Percentiles rank a stretch among this genome's conserved stretches.
Evolutionary conservation across 2,888 invertebrate species (phyloP).

Genomic region (Cephus nigrinus): DNA sequence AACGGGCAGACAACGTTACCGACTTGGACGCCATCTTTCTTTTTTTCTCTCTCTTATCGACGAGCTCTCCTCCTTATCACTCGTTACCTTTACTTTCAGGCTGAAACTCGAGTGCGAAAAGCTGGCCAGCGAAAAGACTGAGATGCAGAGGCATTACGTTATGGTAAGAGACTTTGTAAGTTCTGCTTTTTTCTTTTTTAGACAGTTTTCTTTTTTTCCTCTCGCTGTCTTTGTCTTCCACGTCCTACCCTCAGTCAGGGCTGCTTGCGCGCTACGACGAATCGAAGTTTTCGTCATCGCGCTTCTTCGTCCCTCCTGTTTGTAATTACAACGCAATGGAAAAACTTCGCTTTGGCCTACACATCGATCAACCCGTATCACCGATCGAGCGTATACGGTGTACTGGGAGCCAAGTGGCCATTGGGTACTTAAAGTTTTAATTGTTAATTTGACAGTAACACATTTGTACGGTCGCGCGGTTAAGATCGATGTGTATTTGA

Average conservation of each 20-base stretch:
- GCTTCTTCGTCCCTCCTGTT: not conserved
- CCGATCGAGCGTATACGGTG: not conserved
- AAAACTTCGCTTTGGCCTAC: not conserved
- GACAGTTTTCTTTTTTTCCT: no score
- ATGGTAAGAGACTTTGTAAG: slow-evolving; percentile 80
- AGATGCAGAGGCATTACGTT: slow-evolving; percentile 99
- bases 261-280: not conserved
- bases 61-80: slow-evolving; percentile 35
- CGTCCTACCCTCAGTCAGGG: not conserved
- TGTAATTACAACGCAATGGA: not conserved
- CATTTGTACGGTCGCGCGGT: no score
- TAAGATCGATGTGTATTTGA: not conserved
- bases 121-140: slow-evolving; percentile 96
- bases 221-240: not conserved
- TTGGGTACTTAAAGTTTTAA: no score
- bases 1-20: not conserved
- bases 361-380: not conserved
- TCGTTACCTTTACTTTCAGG: slow-evolving; percentile 69
- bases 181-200: slow-evolving; percentile 1
- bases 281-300: not conserved
- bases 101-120: slow-evolving; percentile 98
- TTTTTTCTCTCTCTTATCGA: slow-evolving; percentile 11
- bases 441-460: no score
- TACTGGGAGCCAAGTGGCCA: no score
- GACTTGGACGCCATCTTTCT: not conserved